Base-by-base conservation (phyloP, 2,797 vertebrate species). In the Phoeniculus purpureus region DNA sequence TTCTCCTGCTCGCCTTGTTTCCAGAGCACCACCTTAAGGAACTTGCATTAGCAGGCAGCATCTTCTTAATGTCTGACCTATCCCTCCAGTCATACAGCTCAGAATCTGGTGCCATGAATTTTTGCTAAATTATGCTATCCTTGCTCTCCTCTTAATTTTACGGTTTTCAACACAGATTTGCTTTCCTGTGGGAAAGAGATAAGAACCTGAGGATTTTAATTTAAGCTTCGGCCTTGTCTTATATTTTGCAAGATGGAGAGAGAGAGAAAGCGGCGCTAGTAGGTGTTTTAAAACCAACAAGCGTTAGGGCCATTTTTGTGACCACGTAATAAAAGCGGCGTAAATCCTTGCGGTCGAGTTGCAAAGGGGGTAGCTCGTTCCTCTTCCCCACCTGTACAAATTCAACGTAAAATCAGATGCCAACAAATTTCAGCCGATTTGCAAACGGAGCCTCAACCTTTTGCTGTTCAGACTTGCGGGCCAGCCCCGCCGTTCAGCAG, bases 161-260 rank as follows among this genome's bases (percentile, higher is more conserved):
- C 97, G 98, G 98, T 98, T 98, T 98, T 99, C 98, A 98, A 98
- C 98, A 98, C 97, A 98, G 98, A 98, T 99, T 99, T 98, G 98
- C 98, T 98, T 98, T 98, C 98, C 98, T 98, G 98, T 98, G 98
- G 98, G 98, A 98, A 98, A 96, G 97, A 99, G 98, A 99, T 98
- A 98, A 99, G 98, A 98, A 98, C 98, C 98, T 97, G 97, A 97
- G 97, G 98, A 98, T 98, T 98, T 98, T 97, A 97, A 98, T 98
- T 98, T 98, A 98, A 98, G 98, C 97, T 98, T 80, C 70, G 97
- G 97, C 97, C 98, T 98, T 98, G 97, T 98, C 98, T 98, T 98
- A 95, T 97, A 97, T 97, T 97, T 97, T 97, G 96, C 97, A 98
- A 97, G 98, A 97, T 95, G 97, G 96, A 97, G 94, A 96, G 37